phyloP scores from a whole-genome alignment of 92 coral and sea anemone species.

The Blastomussa wellsi region DNA sequence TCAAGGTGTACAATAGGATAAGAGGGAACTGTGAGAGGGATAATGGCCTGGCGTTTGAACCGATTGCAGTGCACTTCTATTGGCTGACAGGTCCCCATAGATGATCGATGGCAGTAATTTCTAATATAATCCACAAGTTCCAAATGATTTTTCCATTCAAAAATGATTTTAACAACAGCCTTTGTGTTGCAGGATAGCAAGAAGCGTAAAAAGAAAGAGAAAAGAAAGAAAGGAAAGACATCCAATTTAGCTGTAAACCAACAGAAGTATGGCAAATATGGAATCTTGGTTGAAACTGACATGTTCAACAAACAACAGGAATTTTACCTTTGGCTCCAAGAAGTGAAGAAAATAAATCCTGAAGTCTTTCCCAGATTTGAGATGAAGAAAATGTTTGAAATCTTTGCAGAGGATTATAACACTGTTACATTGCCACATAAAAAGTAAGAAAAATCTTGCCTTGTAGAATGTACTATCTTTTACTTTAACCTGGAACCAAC shows the following conservation, averaged over 20 bases:
- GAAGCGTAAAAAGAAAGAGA: constrained; percentile 53
- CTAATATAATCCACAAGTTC: not conserved
- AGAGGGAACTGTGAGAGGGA: no score
- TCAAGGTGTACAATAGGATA: no score
- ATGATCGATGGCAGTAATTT: no score
- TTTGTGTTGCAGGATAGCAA: constrained; percentile 18
- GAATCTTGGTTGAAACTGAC: constrained; percentile 85
- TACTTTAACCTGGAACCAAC: no score
- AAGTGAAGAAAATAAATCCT: constrained; percentile 77
- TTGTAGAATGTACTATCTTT: no score
- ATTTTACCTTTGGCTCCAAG: constrained; percentile 91
- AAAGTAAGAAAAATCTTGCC: constrained; percentile 57
- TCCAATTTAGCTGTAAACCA: constrained; percentile 77
- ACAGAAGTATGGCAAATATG: constrained; percentile 92
- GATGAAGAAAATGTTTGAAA: constrained; percentile 88
- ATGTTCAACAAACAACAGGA: constrained; percentile 93
- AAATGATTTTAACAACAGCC: not conserved
- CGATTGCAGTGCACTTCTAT: no score
- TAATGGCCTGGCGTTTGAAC: no score
- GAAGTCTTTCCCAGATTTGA: constrained; percentile 86
- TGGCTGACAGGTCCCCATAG: no score
- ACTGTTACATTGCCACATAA: constrained; percentile 97
- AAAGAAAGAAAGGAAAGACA: constrained; percentile 63
- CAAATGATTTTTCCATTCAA: not conserved
- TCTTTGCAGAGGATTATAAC: constrained; percentile 92